These are phyloP conservation scores for Falco naumanni DNA, from an alignment of 2,797 vertebrate species.

Conservation along the genomic window DNA sequence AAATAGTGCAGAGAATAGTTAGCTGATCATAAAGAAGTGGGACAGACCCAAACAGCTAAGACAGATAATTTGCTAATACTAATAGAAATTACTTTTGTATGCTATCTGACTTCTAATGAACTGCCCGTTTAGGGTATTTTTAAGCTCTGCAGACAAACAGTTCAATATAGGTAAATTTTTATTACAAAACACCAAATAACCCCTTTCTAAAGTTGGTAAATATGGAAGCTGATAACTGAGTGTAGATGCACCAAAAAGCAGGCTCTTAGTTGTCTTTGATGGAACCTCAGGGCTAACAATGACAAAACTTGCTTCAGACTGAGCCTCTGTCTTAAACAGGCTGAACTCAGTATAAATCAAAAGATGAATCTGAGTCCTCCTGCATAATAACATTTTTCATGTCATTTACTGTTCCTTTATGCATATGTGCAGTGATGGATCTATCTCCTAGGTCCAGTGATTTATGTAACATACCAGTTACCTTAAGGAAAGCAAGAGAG, in stretches of 20 bases:
- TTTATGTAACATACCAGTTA: not conserved
- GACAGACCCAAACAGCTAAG: not conserved
- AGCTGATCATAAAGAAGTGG: not conserved
- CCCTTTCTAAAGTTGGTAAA: not conserved
- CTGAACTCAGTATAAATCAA: conserved; percentile 31
- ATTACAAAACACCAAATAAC: not conserved
- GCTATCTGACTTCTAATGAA: not conserved
- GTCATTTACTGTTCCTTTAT: not conserved
- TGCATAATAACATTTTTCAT: conserved; percentile 23
- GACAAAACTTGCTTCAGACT: not conserved
- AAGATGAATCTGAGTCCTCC: not conserved
- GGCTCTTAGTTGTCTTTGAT: not conserved
- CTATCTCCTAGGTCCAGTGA: not conserved
- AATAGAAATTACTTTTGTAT: not conserved
- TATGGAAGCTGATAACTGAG: not conserved
- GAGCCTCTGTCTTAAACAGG: not conserved
- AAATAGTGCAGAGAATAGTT: not conserved
- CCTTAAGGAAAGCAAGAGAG: not conserved
- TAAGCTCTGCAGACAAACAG: not conserved
- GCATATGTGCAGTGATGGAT: not conserved
- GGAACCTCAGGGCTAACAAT: not conserved
- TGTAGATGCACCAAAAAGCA: not conserved
- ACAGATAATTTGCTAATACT: not conserved
- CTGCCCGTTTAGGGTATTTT: not conserved
- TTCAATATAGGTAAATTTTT: not conserved